phyloP scores from a whole-genome alignment of 2,797 vertebrate species.

The Chromis chromis region DNA sequence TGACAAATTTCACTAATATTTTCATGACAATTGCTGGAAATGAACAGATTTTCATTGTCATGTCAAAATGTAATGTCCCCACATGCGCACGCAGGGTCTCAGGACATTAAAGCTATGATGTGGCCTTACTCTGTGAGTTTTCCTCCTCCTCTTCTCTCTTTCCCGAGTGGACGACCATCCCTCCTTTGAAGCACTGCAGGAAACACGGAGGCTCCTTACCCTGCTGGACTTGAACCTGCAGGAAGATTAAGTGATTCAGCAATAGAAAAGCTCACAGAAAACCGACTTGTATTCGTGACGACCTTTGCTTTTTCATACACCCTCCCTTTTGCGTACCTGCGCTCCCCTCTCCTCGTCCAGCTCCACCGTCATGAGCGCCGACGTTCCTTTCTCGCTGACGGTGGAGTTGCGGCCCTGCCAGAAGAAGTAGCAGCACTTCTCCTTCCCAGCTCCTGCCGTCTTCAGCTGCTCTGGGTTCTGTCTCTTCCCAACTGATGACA shows the following conservation, averaged over 20 bases:
- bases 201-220: conserved; percentile 95
- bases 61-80: too few species aligned
- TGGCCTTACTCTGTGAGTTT: conserved; percentile 88
- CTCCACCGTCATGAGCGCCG: conserved; percentile 95
- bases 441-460: conserved; percentile 86
- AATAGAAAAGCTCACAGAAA: neutral
- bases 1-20: too few species aligned
- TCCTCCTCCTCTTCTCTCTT: conserved; percentile 95
- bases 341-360: conserved; percentile 94
- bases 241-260: neutral
- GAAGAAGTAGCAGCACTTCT: conserved; percentile 97
- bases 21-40: too few species aligned
- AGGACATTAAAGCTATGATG: neutral
- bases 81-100: too few species aligned
- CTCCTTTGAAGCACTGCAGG: conserved; percentile 93
- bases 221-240: conserved; percentile 93
- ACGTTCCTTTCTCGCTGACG: conserved; percentile 94
- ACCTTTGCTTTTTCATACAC: too few species aligned
- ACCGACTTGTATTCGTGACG: neutral
- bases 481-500: conserved; percentile 88
- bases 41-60: too few species aligned
- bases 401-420: conserved; percentile 96
- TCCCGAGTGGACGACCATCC: conserved; percentile 94
- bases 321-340: conserved; percentile 81
- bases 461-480: conserved; percentile 88